Conservation (phyloP, 2,797 vertebrate genomes). For the Mus caroli region DNA sequence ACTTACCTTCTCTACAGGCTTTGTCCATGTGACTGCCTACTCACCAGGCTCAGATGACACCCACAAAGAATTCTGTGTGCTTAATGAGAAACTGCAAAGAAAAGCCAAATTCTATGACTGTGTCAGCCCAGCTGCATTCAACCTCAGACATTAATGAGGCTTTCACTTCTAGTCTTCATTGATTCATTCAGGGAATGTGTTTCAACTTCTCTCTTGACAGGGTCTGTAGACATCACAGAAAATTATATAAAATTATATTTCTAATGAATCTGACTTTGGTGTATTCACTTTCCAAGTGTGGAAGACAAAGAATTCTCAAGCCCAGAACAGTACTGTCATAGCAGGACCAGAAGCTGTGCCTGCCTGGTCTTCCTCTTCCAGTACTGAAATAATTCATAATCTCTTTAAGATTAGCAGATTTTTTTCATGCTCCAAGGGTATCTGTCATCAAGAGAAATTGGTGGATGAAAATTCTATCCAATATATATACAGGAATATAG, state of each 20-base stretch:
- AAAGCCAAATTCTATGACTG: slow-evolving; percentile 23
- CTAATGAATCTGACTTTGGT: not conserved
- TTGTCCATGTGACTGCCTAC: not conserved
- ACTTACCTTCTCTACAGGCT: not conserved
- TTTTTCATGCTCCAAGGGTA: not conserved
- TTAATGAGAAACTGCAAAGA: slow-evolving; percentile 11
- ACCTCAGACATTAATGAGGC: not conserved
- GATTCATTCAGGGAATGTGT: not conserved
- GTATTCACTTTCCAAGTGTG: not conserved
- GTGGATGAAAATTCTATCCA: not conserved
- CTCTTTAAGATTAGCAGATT: not conserved
- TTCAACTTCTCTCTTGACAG: not conserved
- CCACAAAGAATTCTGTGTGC: not conserved
- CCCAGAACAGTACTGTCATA: not conserved
- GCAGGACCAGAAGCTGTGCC: not conserved
- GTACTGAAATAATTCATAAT: not conserved
- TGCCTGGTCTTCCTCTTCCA: not conserved
- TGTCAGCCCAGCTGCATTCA: not conserved
- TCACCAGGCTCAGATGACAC: no score
- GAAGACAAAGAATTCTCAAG: not conserved
- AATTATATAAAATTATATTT: not conserved
- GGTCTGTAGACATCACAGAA: not conserved
- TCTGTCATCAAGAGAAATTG: not conserved
- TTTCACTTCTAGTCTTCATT: not conserved
- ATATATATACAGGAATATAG: not conserved